Conservation (phyloP, 1,140 invertebrate species). For the Hirudo medicinalis region DNA sequence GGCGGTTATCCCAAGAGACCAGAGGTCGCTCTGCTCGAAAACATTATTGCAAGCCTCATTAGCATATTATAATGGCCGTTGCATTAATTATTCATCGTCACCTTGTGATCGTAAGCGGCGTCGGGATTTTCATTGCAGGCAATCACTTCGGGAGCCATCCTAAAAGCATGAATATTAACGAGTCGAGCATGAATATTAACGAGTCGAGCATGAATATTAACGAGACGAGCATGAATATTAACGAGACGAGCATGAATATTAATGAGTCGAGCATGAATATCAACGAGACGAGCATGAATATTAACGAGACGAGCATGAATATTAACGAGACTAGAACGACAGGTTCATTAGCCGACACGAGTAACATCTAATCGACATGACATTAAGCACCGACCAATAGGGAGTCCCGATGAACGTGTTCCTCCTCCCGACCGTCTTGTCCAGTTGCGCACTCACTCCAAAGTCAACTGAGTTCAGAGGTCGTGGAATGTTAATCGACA, state of each 20-base stretch:
- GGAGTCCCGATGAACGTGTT: conserved; percentile 99
- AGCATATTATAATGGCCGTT: no score
- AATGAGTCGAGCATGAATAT: no score
- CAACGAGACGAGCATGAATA: no score
- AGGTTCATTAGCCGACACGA: no score
- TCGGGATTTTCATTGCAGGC: conserved; percentile 99
- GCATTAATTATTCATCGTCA: background rate
- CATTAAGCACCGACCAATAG: conserved; percentile 61
- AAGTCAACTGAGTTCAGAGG: conserved; percentile 69
- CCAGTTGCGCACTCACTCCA: conserved; percentile 95
- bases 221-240: no score
- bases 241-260: no score
- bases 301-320: no score
- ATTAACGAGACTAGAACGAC: no score
- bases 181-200: no score
- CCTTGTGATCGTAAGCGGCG: conserved; percentile 94
- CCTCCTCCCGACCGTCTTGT: conserved; percentile 90
- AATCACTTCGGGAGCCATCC: conserved; percentile 74
- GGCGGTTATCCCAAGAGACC: conserved; percentile 92
- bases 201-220: no score
- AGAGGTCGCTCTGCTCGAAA: conserved; percentile 94
- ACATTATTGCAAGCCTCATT: background rate
- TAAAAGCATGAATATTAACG: no score
- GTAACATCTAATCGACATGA: background rate
- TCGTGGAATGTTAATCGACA: no score